phyloP scores from a whole-genome alignment of 2,113 vertebrate genomes.

The Zosterops pallidus region DNA sequence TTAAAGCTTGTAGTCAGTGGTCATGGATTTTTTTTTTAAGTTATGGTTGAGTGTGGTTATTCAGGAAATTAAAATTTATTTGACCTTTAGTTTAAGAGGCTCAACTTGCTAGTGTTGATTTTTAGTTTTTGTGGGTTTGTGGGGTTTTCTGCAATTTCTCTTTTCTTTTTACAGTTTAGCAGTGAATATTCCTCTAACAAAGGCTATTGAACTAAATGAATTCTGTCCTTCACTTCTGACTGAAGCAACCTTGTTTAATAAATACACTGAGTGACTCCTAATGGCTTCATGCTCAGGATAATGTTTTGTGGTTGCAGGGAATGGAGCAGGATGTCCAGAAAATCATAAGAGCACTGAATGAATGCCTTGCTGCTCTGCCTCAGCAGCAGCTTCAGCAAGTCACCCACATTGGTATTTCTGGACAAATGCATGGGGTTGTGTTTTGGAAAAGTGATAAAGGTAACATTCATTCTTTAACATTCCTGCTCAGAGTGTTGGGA shows the following conservation, averaged over 20 bases:
- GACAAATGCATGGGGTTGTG: conserved; percentile 97
- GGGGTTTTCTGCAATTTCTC: not conserved
- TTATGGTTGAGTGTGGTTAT: not conserved
- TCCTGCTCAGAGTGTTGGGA: not conserved
- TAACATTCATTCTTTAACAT: conserved; percentile 47
- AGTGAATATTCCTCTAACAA: not conserved
- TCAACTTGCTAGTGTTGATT: not conserved
- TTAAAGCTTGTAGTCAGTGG: not conserved
- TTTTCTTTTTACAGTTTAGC: not conserved
- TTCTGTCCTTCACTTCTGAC: not conserved
- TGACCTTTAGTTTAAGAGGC: not conserved
- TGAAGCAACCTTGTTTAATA: not conserved
- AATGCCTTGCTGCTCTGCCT: conserved; percentile 83
- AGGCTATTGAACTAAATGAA: not conserved
- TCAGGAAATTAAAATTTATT: not conserved
- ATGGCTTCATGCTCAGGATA: not conserved
- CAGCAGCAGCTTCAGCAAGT: conserved; percentile 79
- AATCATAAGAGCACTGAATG: conserved; percentile 81
- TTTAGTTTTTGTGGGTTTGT: not conserved
- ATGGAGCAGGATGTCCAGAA: conserved; percentile 84
- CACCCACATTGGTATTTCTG: conserved; percentile 82
- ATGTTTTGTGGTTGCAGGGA: conserved; percentile 74
- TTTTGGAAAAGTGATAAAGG: conserved; percentile 88
- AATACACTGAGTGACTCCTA: not conserved
- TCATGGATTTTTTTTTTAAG: not conserved